A percentile compares a stretch with the other conserved stretches of the same genome.
Evolutionary conservation across 2,113 vertebrate species (phyloP).

Genomic region (Chunga burmeisteri): DNA sequence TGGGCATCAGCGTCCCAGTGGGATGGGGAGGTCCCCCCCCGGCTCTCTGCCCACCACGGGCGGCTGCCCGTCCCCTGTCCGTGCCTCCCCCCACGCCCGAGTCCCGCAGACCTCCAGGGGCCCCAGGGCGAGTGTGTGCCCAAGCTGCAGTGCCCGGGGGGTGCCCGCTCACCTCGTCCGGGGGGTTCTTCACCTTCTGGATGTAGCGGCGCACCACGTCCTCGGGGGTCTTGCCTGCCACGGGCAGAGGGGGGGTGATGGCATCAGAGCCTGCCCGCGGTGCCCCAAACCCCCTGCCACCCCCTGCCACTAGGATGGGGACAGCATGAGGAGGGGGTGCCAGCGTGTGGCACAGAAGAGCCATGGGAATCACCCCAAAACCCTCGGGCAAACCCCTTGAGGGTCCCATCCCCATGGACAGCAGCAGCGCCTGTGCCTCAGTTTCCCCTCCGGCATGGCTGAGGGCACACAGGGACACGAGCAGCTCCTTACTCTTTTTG

Average conservation of each 20-base stretch:
- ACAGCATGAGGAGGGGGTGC: neutral
- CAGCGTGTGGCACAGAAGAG: accelerated
- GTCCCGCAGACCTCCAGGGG: accelerated
- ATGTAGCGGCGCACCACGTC: conserved; percentile 93
- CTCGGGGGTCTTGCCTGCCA: conserved; percentile 90
- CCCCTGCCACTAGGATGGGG: neutral
- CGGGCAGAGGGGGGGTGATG: neutral
- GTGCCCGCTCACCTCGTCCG: conserved; percentile 86
- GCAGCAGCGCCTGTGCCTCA: neutral
- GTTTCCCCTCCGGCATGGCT: neutral
- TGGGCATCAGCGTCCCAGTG: accelerated
- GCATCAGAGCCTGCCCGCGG: neutral
- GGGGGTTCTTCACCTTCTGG: conserved; percentile 91
- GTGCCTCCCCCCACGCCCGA: accelerated
- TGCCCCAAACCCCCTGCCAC: neutral
- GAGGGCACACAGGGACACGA: accelerated
- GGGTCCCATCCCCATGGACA: accelerated
- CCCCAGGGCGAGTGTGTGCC: neutral
- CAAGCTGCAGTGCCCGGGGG: accelerated
- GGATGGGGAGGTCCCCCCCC: no score
- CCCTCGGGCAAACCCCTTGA: accelerated
- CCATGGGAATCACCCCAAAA: neutral
- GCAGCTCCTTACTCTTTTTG: conserved; percentile 81
- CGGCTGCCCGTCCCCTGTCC: neutral
- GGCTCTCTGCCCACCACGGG: accelerated